Evolutionary conservation across 1,140 invertebrate genomes (phyloP), one percentile per base, ranked within the genome.

Genomic region (Drosophila pandora): DNA sequence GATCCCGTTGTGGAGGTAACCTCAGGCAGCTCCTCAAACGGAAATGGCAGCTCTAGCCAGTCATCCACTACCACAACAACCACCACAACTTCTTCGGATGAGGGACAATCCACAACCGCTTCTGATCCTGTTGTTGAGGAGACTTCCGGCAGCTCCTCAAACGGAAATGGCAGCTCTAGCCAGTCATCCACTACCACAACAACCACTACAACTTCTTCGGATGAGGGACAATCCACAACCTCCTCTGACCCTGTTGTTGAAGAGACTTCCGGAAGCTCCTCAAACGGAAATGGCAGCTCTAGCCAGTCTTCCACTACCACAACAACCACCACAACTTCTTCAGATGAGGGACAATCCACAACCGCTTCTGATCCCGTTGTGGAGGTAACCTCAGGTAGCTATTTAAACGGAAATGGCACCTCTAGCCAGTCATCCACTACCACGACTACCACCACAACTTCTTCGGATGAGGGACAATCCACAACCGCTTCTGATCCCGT

Each of bases 381-480:
- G 0, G 23, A 41, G 8, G 22, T 37, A 6, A 43, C 34, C 10
- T 6, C n/a, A 2, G 30, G 30, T 7, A 56, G 37, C 53, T 22
- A 10, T n/a, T 22, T 12, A 0, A 13, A 22, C 9, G 37, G 12
- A 3, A 22, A 13, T 28, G 53, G 34, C 23, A 25, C 1, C 21
- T 23, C 34, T 3, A 43, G 1, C 10, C 37, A 56, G 21, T 39
- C 34, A 4, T 43, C 53, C 7, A 13, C 25, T n/a, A 25, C 28
- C 6, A 41, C 34, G 8, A 56, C 53, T 7, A 56, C 39, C 21
- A 56, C 53, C 7, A 56, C 53, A n/a, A 55, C 53, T 8, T 21
- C 55, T 12, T 57, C 25, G 7, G 12, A 43, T 34, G 50, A 37
- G 0, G 13, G 30, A 12, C 8, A 13, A 32, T 28, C n/a, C 5